Percentiles rank a stretch among this genome's conserved stretches.
phyloP scores from a whole-genome alignment of 35 echinoderm and acorn worm species.

The Apostichopus japonicus region DNA sequence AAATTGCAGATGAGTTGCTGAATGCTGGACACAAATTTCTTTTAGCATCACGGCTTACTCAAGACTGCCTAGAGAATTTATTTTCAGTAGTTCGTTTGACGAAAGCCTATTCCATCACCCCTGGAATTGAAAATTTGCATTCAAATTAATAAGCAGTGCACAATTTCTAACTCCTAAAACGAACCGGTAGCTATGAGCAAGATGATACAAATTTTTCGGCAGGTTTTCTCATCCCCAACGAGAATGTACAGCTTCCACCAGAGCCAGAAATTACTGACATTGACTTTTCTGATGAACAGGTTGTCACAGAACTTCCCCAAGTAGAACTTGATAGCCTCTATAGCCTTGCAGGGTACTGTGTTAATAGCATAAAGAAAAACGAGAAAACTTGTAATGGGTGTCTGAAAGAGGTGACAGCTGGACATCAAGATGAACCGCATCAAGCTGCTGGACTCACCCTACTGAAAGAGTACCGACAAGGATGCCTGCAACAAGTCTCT shows the following conservation, averaged over 20 bases:
- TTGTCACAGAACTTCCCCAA: constrained; percentile 19
- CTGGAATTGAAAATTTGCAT: constrained; percentile 71
- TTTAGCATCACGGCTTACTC: constrained; percentile 57
- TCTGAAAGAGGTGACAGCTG: not conserved
- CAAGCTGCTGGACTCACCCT: constrained; percentile 11
- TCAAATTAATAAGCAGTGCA: constrained; percentile 42
- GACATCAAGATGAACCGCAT: not conserved
- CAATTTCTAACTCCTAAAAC: constrained; percentile 1
- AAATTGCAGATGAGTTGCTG: constrained; percentile 58
- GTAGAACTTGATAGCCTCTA: constrained; percentile 52
- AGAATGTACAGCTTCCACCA: not conserved
- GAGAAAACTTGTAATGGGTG: not conserved
- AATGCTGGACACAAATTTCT: constrained; percentile 64
- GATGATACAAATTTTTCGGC: constrained; percentile 70
- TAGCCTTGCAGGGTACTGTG: constrained; percentile 61
- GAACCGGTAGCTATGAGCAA: constrained; percentile 47
- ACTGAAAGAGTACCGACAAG: constrained; percentile 17
- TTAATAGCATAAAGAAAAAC: constrained; percentile 57
- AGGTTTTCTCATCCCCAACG: constrained; percentile 45
- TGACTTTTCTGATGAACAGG: not conserved
- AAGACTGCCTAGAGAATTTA: constrained; percentile 78
- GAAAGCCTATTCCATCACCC: constrained; percentile 67
- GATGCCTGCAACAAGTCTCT: constrained; percentile 18
- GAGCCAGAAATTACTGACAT: not conserved
- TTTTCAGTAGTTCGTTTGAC: constrained; percentile 57